Evolutionary conservation across 2,888 invertebrate genomes (phyloP), one percentile per base, ranked within the genome.

Genomic region (Cantharis flavilabris): DNA sequence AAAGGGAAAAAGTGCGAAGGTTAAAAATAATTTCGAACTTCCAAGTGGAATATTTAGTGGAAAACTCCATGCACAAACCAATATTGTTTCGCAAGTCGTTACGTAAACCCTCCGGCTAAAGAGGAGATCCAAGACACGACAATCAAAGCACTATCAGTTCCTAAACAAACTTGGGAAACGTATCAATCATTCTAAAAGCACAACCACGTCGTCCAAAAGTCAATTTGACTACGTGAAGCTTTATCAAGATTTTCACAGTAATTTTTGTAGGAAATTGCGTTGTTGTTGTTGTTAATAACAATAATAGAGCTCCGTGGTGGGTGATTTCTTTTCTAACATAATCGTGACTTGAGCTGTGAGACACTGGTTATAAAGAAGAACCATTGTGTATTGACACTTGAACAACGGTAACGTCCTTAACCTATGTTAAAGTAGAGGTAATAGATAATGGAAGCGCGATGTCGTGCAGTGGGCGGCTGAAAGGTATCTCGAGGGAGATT

Each of bases 401-500:
- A 49, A 67, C 65, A 67, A 67, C 65, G 65, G 65, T 67, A 76
- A 75, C 74, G 79, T 30, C 75, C 76, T 78, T 78, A 78, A 76
- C 73, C 76, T 9, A 69, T 70, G 78, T 69, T 71, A 62, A 20
- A 14, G 71, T 65, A 73, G n/a, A 72, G 63, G 76, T 72, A 77
- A 75, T 77, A 77, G 76, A 79, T 76, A 79, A 79, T 72, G 75
- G 67, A 76, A 72, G 69, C 73, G 77, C 77, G 73, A 77, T 79
- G 77, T 77, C 79, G 75, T 80, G 76, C 77, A 71, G 76, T 76
- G 72, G 75, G 76, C 72, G 80, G 69, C 70, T 33, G 64, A 30
- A 70, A 76, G 71, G 70, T 62, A 72, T 73, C 78, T 77, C 75
- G 78, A 78, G 79, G 80, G 76, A 76, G 80, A 79, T 80, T 81